Evolutionary conservation across 2,113 vertebrate species (phyloP).

Genomic region (Pundamilia nyererei): DNA sequence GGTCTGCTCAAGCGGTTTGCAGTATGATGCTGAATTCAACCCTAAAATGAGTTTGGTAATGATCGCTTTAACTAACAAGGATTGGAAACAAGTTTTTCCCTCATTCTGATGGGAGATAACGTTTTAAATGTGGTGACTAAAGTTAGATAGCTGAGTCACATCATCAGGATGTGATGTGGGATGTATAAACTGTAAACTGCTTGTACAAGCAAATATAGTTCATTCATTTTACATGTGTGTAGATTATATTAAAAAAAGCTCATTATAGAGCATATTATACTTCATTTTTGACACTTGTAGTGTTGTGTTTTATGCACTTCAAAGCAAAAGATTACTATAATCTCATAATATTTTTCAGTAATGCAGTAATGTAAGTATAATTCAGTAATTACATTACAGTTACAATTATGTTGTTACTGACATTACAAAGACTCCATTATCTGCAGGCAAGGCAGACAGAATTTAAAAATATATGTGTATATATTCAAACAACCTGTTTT

Average conservation of each 20-base stretch:
- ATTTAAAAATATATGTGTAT: background rate
- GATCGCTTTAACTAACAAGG: background rate
- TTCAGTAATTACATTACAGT: background rate
- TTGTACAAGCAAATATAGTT: too few relatives aligned
- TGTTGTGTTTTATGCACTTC: too few relatives aligned
- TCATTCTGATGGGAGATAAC: too few relatives aligned
- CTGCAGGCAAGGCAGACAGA: background rate
- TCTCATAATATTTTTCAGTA: background rate
- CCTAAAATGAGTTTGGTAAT: background rate
- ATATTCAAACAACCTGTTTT: background rate
- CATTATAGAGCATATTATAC: too few relatives aligned
- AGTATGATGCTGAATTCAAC: background rate
- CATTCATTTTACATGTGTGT: too few relatives aligned
- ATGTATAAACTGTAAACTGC: too few relatives aligned
- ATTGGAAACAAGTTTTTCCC: background rate
- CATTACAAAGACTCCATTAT: background rate
- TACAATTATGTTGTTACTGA: background rate
- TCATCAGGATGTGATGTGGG: too few relatives aligned
- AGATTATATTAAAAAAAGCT: too few relatives aligned
- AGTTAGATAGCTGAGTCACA: too few relatives aligned
- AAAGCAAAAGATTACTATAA: background rate
- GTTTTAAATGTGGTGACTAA: too few relatives aligned
- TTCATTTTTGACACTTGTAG: too few relatives aligned
- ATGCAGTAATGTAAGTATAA: background rate
- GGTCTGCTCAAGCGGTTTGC: accelerated